Conservation (phyloP, 1,140 invertebrate genomes). For the Cydia fagiglandana region DNA sequence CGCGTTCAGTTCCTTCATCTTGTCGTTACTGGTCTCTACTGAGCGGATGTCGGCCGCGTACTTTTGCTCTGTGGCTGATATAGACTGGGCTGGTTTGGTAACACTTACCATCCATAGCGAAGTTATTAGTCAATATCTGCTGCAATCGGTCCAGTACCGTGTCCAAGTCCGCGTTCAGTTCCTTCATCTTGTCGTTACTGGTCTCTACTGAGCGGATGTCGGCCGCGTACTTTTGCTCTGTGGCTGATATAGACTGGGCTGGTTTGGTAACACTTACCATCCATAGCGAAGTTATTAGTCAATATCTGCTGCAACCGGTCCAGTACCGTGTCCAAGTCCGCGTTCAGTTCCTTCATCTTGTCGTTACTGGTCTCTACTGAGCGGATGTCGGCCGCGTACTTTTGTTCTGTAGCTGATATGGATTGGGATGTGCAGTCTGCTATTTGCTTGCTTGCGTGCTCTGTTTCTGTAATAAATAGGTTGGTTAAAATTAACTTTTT, state of each 20-base stretch:
- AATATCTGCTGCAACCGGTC: slow-evolving; percentile 81
- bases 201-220: slow-evolving; percentile 65
- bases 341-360: slow-evolving; percentile 78
- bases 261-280: slow-evolving; percentile 64
- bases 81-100: slow-evolving; percentile 40
- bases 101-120: slow-evolving; percentile 78
- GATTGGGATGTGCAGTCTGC: slow-evolving; percentile 42
- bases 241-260: slow-evolving; percentile 49
- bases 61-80: slow-evolving; percentile 60
- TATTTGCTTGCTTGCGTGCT: slow-evolving; percentile 36
- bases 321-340: slow-evolving; percentile 81
- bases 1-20: slow-evolving; percentile 78
- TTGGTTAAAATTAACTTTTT: too few relatives aligned
- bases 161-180: slow-evolving; percentile 81
- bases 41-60: slow-evolving; percentile 66
- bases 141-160: slow-evolving; percentile 81
- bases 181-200: slow-evolving; percentile 72
- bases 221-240: slow-evolving; percentile 66
- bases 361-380: slow-evolving; percentile 64
- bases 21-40: slow-evolving; percentile 65
- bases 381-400: slow-evolving; percentile 66
- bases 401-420: slow-evolving; percentile 58
- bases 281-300: slow-evolving; percentile 80
- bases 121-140: slow-evolving; percentile 81
- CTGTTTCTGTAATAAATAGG: slow-evolving; percentile 43